A percentile compares a stretch with the other conserved stretches of the same genome.
Evolutionary conservation across 1,140 invertebrate genomes (phyloP).

Genomic region (Sycophaga agraensis): DNA sequence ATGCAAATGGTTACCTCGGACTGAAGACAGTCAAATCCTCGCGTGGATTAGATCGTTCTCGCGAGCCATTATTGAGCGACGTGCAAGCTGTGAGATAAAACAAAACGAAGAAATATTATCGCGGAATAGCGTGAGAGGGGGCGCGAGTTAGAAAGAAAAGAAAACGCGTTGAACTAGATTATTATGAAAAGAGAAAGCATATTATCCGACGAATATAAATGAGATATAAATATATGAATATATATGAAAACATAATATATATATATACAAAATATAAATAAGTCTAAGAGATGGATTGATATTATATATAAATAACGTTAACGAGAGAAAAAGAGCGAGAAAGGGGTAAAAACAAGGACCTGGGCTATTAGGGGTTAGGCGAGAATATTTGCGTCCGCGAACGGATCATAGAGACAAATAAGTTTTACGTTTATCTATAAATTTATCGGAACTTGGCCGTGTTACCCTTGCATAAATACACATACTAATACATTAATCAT

Average conservation of each 20-base stretch:
- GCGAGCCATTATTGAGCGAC: not conserved
- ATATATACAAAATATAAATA: slow-evolving; percentile 31
- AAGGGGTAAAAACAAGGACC: not conserved
- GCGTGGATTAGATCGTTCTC: not conserved
- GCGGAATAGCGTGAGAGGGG: not conserved
- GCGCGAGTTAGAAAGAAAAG: not conserved
- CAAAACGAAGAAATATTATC: not conserved
- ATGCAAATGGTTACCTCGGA: not conserved
- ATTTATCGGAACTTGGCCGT: slow-evolving; percentile 45
- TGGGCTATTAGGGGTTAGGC: not conserved
- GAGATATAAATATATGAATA: slow-evolving; percentile 29
- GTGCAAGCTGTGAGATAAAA: not conserved
- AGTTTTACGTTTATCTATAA: slow-evolving; percentile 44
- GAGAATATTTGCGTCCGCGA: slow-evolving; percentile 48
- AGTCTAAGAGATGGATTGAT: slow-evolving; percentile 38
- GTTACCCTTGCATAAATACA: slow-evolving; percentile 30
- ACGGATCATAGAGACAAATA: slow-evolving; percentile 21
- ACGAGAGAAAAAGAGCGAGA: slow-evolving; percentile 32
- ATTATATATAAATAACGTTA: slow-evolving; percentile 51
- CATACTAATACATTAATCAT: too few relatives aligned
- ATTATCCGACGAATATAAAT: slow-evolving; percentile 37
- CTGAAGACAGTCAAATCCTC: not conserved
- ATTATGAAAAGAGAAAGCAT: slow-evolving; percentile 46
- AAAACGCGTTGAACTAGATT: slow-evolving; percentile 40
- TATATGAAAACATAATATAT: slow-evolving; percentile 26